Evolutionary conservation across 2,888 invertebrate genomes (phyloP).

Genomic region (Esperia sulphurella): DNA sequence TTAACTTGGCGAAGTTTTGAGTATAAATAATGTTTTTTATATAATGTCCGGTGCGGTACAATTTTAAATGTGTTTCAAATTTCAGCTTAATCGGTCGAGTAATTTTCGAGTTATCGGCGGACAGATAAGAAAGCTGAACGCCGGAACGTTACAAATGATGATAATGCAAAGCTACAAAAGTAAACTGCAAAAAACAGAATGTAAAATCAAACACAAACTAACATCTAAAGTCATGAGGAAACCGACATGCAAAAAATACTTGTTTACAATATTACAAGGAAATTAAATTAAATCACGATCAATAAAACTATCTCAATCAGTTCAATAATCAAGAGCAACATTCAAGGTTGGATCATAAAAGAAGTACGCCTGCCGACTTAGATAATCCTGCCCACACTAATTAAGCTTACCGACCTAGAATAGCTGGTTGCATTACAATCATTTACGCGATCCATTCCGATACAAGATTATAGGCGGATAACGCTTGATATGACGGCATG

Average conservation of each 20-base stretch:
- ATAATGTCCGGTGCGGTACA: too few species aligned
- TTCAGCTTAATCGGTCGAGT: too few species aligned
- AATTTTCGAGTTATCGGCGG: too few species aligned
- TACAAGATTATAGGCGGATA: conserved; percentile 34
- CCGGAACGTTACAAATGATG: too few species aligned
- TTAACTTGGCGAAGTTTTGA: too few species aligned
- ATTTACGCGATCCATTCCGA: conserved; percentile 36
- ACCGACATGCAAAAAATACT: conserved; percentile 27
- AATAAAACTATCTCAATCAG: conserved; percentile 62
- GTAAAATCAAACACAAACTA: neutral
- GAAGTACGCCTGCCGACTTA: conserved; percentile 49
- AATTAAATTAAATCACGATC: too few species aligned
- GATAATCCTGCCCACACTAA: conserved; percentile 64
- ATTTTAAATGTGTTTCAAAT: too few species aligned
- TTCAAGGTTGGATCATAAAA: conserved; percentile 61
- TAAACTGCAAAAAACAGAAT: neutral
- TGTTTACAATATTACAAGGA: conserved; percentile 35
- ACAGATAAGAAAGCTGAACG: too few species aligned
- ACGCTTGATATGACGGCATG: conserved; percentile 49
- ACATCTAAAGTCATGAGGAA: too few species aligned
- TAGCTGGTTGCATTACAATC: conserved; percentile 46
- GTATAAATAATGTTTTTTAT: too few species aligned
- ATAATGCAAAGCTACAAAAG: neutral
- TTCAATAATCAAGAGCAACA: conserved; percentile 57
- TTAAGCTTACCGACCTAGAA: conserved; percentile 61